A percentile compares a stretch with the other conserved stretches of the same genome.
Conservation (phyloP, 2,888 invertebrate genomes). For the Stenolophus ochropezus region DNA sequence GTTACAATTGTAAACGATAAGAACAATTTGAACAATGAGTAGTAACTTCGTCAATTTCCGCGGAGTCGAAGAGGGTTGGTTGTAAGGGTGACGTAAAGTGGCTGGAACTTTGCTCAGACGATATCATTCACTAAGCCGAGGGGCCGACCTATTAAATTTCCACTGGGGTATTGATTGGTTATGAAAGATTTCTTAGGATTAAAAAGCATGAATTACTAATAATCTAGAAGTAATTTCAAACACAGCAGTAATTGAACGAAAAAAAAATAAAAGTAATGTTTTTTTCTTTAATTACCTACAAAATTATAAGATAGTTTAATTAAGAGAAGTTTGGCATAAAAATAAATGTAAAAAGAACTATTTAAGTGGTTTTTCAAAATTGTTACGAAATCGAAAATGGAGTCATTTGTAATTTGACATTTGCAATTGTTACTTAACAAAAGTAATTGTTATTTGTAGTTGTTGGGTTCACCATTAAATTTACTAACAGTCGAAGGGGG, state of each 20-base stretch:
- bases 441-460: no score
- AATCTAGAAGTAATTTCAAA: not conserved
- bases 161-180: constrained; percentile 19
- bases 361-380: no score
- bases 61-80: constrained; percentile 5
- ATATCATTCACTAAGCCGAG: constrained; percentile 42
- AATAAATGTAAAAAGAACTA: no score
- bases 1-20: constrained; percentile 55
- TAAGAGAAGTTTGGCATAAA: no score
- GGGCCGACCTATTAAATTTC: constrained; percentile 38
- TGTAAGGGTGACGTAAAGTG: constrained; percentile 43
- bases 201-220: not conserved
- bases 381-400: no score
- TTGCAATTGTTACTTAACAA: no score
- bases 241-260: not conserved
- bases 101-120: constrained; percentile 40
- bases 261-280: no score
- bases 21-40: constrained; percentile 57
- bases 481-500: no score
- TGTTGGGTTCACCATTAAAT: no score
- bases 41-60: constrained; percentile 65
- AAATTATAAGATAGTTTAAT: no score
- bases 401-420: no score
- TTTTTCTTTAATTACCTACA: no score
- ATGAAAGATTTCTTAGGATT: not conserved